Evolutionary conservation across 2,797 vertebrate species (phyloP), one percentile per base, ranked within the genome.

Genomic region (Acanthopagrus latus): DNA sequence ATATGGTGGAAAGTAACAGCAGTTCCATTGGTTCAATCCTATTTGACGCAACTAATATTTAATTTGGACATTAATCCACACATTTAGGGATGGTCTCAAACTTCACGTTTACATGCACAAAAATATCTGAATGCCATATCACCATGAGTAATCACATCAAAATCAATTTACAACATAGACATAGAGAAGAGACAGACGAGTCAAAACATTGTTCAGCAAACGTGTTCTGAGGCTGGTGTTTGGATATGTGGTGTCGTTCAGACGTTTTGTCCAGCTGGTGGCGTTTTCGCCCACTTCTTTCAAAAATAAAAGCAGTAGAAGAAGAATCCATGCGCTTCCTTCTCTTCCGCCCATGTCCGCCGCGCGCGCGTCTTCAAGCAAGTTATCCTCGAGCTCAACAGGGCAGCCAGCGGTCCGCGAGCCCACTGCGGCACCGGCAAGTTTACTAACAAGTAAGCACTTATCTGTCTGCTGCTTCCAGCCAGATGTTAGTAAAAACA

Each of bases 371-470:
- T 4, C 50, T 64, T 44, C 0, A 13, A 11, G 8, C 5, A 3
- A 0, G 5, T 63, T 10, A 0, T 44, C 50, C 16, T 41, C 21
- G 54, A 55, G 41, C 57, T 0, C 44, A 18, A 18, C 27, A 1
- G 2, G 5, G 18, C 3, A 9, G 1, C 7, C 17, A 5, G 44
- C 16, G 4, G 57, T 10, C 47, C 71, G 29, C 63, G 80, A 82
- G 81, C 59, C 33, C 27, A 4, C 1, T 1, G 10, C 6, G 4
- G 29, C 64, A 1, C 54, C 29, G 51, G 70, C n/a, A 57, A 44
- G 3, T 38, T 20, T 58, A 68, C 48, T 1, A 14, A 41, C 27
- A 68, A 72, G 80, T 85, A 81, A 84, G 63, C 58, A 3, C 16
- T 5, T 3, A 1, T 23, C 4, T 0, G 0, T 38, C 2, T 18